Conservation (phyloP, 2,888 invertebrate species). For the Tenthredo distinguenda region DNA sequence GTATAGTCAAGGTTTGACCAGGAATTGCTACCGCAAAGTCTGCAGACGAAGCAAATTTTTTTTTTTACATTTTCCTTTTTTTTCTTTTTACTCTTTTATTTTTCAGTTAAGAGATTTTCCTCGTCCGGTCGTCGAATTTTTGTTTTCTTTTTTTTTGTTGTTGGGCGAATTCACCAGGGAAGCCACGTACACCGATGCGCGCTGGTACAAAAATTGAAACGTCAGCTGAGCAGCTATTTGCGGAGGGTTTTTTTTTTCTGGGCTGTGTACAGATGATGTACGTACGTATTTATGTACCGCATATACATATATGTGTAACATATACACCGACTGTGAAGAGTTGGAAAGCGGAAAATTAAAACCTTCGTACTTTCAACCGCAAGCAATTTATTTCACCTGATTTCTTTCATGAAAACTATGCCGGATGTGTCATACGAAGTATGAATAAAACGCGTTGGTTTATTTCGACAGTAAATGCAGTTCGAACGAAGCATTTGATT, state of each 20-base stretch:
- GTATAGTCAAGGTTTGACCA: background rate
- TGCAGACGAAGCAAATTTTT: background rate
- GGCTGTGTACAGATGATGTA: background rate
- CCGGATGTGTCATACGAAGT: background rate
- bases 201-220: conserved; percentile 23
- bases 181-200: background rate
- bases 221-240: conserved; percentile 36
- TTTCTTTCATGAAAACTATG: background rate
- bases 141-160: background rate
- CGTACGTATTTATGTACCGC: background rate
- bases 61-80: background rate
- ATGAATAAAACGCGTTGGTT: background rate
- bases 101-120: background rate
- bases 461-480: no score
- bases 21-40: background rate
- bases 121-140: background rate
- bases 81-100: background rate
- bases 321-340: background rate
- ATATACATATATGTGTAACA: background rate
- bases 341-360: conserved; percentile 30
- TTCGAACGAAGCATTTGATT: background rate
- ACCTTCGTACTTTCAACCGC: background rate
- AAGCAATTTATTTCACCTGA: conserved; percentile 19
- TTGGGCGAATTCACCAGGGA: background rate
- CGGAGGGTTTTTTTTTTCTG: background rate